These are phyloP conservation scores for Cylindroiulus punctatus DNA, from an alignment of 2,888 invertebrate species.

Conservation along the genomic window DNA sequence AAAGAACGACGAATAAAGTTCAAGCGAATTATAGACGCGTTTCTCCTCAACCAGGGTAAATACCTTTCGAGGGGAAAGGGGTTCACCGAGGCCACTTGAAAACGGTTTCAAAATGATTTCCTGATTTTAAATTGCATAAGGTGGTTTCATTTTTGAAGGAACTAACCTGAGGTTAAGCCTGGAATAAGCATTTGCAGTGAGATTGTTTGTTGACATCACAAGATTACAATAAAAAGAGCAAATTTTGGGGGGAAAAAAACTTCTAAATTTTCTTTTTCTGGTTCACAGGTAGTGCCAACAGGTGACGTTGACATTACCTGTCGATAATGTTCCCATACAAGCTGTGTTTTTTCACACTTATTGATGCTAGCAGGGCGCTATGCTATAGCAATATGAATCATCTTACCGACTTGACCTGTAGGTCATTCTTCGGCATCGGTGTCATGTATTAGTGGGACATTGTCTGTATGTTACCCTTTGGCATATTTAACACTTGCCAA, in stretches of 20 bases:
- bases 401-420: background rate
- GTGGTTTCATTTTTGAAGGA: background rate
- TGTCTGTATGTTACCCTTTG: background rate
- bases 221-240: no score
- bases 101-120: slow-evolving; percentile 17
- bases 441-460: background rate
- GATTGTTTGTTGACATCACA: no score
- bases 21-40: background rate
- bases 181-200: no score
- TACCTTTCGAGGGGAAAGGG: background rate
- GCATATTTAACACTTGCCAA: background rate
- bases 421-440: background rate
- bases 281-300: no score
- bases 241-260: no score
- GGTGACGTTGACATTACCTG: no score
- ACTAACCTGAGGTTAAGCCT: background rate
- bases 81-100: background rate
- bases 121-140: background rate
- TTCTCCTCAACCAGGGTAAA: background rate
- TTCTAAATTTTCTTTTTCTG: no score
- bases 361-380: background rate
- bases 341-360: background rate
- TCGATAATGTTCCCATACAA: no score
- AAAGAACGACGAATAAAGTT: slow-evolving; percentile 37
- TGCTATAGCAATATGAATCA: background rate